Evolutionary conservation across 1,140 invertebrate species (phyloP).

Genomic region (Halictus rubicundus): DNA sequence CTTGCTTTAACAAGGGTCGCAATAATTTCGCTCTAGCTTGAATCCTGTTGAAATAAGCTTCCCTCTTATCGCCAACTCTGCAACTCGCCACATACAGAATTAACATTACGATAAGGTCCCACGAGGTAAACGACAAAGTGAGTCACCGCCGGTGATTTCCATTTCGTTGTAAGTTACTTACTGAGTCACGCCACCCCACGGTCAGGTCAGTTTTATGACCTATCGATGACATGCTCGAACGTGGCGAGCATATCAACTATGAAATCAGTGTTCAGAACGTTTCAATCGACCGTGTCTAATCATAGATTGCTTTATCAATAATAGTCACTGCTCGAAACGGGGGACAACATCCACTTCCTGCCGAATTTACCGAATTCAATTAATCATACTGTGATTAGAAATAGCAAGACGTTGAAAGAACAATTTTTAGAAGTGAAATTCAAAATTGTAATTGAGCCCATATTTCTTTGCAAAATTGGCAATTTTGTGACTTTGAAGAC

Average conservation of each 20-base stretch:
- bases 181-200: constrained; percentile 19
- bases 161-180: background rate
- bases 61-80: background rate
- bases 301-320: background rate
- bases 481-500: too few relatives aligned
- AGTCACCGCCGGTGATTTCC: constrained; percentile 2
- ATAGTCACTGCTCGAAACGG: too few relatives aligned
- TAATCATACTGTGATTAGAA: too few relatives aligned
- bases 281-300: constrained; percentile 11
- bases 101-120: constrained; percentile 2
- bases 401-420: too few relatives aligned
- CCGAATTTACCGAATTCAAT: too few relatives aligned
- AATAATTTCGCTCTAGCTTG: too few relatives aligned
- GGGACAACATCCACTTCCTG: too few relatives aligned
- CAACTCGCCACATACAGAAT: background rate
- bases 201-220: constrained; percentile 12
- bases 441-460: too few relatives aligned
- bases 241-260: background rate
- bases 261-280: background rate
- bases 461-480: too few relatives aligned
- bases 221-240: background rate
- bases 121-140: background rate
- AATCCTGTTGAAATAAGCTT: background rate
- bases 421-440: too few relatives aligned
- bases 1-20: too few relatives aligned